These are phyloP conservation scores for Cydia splendana DNA, from an alignment of 1,140 invertebrate genomes.

Conservation along the genomic window DNA sequence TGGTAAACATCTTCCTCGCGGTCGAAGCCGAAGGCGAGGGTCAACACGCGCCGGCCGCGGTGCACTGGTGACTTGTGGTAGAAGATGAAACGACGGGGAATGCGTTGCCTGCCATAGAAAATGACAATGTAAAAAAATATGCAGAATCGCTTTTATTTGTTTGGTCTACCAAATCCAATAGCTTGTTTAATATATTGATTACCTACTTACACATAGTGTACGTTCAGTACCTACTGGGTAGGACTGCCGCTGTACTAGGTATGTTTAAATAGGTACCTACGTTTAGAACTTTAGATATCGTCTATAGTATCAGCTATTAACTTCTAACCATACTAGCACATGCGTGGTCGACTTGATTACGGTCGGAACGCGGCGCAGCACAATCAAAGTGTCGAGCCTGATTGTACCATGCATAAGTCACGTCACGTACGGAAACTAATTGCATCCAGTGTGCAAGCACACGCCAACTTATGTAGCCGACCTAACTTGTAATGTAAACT, in stretches of 20 bases:
- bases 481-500: constrained; percentile 45
- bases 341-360: constrained; percentile 16
- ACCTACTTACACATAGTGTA: too few species aligned
- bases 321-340: not conserved
- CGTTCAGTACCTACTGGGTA: too few species aligned
- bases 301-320: constrained; percentile 7
- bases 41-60: constrained; percentile 95
- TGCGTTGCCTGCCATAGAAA: constrained; percentile 85
- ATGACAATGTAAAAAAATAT: not conserved
- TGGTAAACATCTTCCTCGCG: constrained; percentile 96
- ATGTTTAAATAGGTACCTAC: too few species aligned
- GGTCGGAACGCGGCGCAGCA: not conserved
- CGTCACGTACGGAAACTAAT: constrained; percentile 28
- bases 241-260: too few species aligned
- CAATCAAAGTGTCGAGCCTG: constrained; percentile 27
- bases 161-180: too few species aligned
- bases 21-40: constrained; percentile 97
- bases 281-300: not conserved
- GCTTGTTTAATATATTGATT: too few species aligned
- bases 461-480: constrained; percentile 19
- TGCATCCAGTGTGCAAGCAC: not conserved
- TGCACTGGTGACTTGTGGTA: constrained; percentile 96
- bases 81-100: constrained; percentile 93
- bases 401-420: constrained; percentile 1
- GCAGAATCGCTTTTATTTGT: too few species aligned